These are phyloP conservation scores for Cynoglossus semilaevis DNA, from an alignment of 2,113 vertebrate species.

Conservation along the genomic window DNA sequence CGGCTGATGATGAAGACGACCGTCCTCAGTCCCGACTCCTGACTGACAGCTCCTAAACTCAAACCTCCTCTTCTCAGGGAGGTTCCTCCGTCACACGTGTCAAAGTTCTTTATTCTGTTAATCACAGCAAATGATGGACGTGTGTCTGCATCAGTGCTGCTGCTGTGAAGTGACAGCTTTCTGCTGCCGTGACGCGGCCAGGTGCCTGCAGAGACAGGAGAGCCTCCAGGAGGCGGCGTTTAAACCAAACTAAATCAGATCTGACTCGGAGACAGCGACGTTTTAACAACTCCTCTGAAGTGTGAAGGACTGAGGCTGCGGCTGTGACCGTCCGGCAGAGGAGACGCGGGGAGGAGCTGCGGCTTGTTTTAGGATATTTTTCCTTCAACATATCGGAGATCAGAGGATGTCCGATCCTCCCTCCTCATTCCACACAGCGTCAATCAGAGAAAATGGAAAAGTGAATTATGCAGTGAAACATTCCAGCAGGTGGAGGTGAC, in stretches of 20 bases:
- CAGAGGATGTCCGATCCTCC: slow-evolving; percentile 70
- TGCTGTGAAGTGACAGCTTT: slow-evolving; percentile 65
- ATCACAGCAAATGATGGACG: slow-evolving; percentile 57
- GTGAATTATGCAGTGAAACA: slow-evolving; percentile 73
- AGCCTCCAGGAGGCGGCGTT: slow-evolving; percentile 72
- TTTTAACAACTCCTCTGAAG: slow-evolving; percentile 71
- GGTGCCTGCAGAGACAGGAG: slow-evolving; percentile 67
- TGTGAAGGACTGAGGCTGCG: slow-evolving; percentile 65
- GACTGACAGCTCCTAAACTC: slow-evolving; percentile 46
- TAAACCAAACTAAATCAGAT: slow-evolving; percentile 54
- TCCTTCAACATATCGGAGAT: slow-evolving; percentile 77
- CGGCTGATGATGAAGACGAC: no score
- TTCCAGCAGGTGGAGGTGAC: no score
- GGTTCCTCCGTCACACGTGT: no score
- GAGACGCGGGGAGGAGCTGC: slow-evolving; percentile 14
- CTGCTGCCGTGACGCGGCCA: slow-evolving; percentile 63
- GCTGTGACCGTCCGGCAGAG: slow-evolving; percentile 63
- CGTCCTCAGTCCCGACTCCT: no score
- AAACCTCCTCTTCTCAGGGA: no score
- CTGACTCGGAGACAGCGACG: slow-evolving; percentile 21
- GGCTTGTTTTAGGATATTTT: slow-evolving; percentile 51
- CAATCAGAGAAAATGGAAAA: slow-evolving; percentile 68
- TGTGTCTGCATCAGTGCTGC: slow-evolving; percentile 62
- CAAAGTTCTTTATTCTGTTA: neutral
- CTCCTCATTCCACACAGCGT: slow-evolving; percentile 61